Conservation (phyloP, 2,113 vertebrate species). For the Podarcis cretensis region DNA sequence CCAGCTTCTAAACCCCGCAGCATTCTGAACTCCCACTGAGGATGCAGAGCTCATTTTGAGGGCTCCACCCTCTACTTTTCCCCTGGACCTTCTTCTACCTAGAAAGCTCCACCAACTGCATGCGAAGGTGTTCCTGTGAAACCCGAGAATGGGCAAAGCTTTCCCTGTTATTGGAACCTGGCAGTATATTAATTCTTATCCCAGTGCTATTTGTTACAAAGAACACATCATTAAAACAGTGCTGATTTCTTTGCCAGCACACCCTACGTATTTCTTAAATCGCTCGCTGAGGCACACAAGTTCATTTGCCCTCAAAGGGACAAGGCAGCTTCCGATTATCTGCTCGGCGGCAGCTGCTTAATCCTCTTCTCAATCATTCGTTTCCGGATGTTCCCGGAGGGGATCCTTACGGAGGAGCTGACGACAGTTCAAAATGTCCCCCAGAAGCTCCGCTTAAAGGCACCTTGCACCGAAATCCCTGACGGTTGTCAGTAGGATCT, state of each 20-base stretch:
- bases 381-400: neutral
- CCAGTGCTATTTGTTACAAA: too few species aligned
- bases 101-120: too few species aligned
- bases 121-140: neutral
- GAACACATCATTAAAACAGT: neutral
- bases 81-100: too few species aligned
- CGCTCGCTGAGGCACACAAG: fast-evolving
- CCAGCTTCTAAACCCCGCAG: too few species aligned
- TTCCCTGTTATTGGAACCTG: neutral
- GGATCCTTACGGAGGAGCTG: neutral
- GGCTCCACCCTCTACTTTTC: neutral
- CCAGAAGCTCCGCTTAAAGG: neutral
- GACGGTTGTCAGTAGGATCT: fast-evolving
- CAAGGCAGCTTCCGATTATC: neutral
- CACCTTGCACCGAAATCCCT: neutral
- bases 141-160: neutral
- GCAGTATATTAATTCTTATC: too few species aligned
- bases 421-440: neutral
- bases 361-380: neutral
- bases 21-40: too few species aligned
- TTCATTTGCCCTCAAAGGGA: neutral
- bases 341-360: fast-evolving
- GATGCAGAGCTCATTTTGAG: neutral
- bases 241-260: conserved; percentile 23
- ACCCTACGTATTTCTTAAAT: neutral